Evolutionary conservation across 2,113 vertebrate species (phyloP).

Genomic region (Ciconia stormi): DNA sequence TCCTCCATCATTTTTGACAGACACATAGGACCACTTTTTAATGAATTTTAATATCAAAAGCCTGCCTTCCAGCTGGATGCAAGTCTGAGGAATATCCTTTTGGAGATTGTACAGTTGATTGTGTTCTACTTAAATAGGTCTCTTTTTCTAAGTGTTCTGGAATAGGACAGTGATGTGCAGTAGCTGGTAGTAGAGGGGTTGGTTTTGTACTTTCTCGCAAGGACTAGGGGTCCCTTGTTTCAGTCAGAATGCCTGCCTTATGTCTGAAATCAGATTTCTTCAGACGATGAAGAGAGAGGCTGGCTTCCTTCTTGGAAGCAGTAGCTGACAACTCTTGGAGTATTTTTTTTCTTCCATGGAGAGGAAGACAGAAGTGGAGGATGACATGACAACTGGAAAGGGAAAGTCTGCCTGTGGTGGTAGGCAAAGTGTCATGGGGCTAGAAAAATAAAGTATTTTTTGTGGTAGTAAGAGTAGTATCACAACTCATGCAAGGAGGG

Average conservation of each 20-base stretch:
- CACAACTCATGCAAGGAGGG: neutral
- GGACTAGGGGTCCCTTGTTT: neutral
- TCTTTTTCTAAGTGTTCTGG: neutral
- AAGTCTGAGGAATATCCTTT: neutral
- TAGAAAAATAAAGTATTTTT: neutral
- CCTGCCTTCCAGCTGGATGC: neutral
- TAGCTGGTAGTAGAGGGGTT: neutral
- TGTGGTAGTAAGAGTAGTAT: neutral
- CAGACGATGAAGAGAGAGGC: neutral
- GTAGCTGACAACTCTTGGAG: neutral
- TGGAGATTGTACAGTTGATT: neutral
- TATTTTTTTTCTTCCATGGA: neutral
- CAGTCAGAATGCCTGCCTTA: neutral
- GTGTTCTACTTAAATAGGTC: neutral
- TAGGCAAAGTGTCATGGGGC: neutral
- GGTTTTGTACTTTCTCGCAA: neutral
- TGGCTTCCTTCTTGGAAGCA: neutral
- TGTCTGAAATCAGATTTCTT: neutral
- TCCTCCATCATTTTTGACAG: neutral
- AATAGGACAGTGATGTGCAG: neutral
- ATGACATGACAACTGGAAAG: neutral
- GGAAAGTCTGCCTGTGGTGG: neutral
- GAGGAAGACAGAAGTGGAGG: neutral
- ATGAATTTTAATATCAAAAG: neutral
- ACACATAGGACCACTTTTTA: neutral